Percentiles rank a stretch among this genome's conserved stretches.
phyloP scores from a whole-genome alignment of 2,888 invertebrate species.

The Rutpela maculata region DNA sequence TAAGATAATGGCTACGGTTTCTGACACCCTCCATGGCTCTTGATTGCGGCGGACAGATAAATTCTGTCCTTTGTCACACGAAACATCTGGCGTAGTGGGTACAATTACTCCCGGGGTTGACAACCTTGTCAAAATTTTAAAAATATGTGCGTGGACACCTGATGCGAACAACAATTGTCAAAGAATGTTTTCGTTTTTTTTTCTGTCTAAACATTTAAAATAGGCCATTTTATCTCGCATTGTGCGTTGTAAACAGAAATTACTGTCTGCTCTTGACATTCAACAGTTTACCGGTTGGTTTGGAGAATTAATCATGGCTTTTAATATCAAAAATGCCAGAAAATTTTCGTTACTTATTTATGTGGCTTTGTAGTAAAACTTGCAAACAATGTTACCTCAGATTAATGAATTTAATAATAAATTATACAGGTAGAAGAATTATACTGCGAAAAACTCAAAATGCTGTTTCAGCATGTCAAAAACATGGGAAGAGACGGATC shows the following conservation, averaged over 20 bases:
- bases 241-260: neutral
- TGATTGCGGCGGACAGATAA: constrained; percentile 6
- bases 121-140: constrained; percentile 21
- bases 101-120: constrained; percentile 15
- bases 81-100: constrained; percentile 10
- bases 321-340: too few relatives aligned
- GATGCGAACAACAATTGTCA: neutral
- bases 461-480: too few relatives aligned
- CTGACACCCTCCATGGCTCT: constrained; percentile 10
- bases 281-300: neutral
- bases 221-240: neutral
- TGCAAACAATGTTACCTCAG: too few relatives aligned
- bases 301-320: neutral
- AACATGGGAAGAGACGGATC: too few relatives aligned
- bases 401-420: too few relatives aligned
- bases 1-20: neutral
- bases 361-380: neutral
- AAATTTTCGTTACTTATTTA: neutral
- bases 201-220: neutral
- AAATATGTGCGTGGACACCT: constrained; percentile 15
- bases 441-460: too few relatives aligned
- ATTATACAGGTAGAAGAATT: too few relatives aligned
- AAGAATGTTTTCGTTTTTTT: constrained; percentile 1
- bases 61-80: neutral
- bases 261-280: neutral